Conservation (phyloP, 2,113 vertebrate genomes). For the sheep (Ovis aries) region ARS-UI_Ramb_v3.0 NC_056077.1:16596501-16597000, state of each 20-base stretch:
- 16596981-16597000: not conserved
- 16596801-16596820: not conserved
- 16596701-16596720: not conserved
- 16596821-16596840: not conserved
- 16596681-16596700: not conserved
- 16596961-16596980: not conserved
- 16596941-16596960: not conserved
- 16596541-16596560: not conserved
- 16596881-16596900: not conserved
- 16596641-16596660: not conserved
- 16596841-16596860: not conserved
- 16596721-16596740: not conserved
- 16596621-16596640: not conserved
- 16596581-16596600: not conserved
- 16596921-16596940: not conserved
- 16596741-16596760: not conserved
- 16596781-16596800: not conserved
- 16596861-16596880: not conserved
- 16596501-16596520: not conserved
- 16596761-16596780: not conserved
- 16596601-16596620: not conserved
- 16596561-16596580: not conserved
- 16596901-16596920: not conserved
- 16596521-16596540: not conserved
- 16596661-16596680: not conserved